Evolutionary conservation across 2,888 invertebrate genomes (phyloP), one percentile per base, ranked within the genome.

Genomic region (Fragum sueziense): DNA sequence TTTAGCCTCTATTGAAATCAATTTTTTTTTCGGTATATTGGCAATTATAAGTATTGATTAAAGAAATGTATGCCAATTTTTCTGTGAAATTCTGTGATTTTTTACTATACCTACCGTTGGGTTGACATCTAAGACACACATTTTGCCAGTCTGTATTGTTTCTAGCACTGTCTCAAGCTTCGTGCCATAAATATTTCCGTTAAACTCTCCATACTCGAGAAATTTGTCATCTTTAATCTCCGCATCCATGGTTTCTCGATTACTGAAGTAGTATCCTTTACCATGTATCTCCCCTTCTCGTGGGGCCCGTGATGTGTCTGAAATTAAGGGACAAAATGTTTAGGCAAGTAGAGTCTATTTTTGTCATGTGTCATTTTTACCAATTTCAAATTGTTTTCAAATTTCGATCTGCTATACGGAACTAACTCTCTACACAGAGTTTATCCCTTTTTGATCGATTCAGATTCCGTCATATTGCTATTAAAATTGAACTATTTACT

Each of bases 131-230:
- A 99, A 95, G 22, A 99, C 98, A 94, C 99, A 99, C 91, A 99
- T 99, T 94, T 98, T 98, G 68, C 98, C 98, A 3, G 97, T 96
- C 93, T 97, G 97, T 74, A 99, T 98, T 47, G 99, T 98, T 77
- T 97, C 96, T 81, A 98, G 95, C 88, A 99, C 98, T 4, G 98
- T 98, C 93, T 98, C 98, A 86, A 98, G 94, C 61, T 98, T 97
- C 72, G 99, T 99, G 68, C 99, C 97, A 93, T 99, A 99, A 93
- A 98, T 97, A 79, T 98, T 97, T 91, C 97, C 98, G 93, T 99
- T 98, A 93, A 97, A 99, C 93, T 98, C 98, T 3, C 99, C 99
- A 92, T 98, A 98, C 93, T 99, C 99, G 22, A 99, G 97, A 93
- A 98, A 99, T 93, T 97, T 97, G 80, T 98, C 95, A 72, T 97